Evolutionary conservation across 2,888 invertebrate species (phyloP), one percentile per base, ranked within the genome.

Genomic region (Desoria tigrina): DNA sequence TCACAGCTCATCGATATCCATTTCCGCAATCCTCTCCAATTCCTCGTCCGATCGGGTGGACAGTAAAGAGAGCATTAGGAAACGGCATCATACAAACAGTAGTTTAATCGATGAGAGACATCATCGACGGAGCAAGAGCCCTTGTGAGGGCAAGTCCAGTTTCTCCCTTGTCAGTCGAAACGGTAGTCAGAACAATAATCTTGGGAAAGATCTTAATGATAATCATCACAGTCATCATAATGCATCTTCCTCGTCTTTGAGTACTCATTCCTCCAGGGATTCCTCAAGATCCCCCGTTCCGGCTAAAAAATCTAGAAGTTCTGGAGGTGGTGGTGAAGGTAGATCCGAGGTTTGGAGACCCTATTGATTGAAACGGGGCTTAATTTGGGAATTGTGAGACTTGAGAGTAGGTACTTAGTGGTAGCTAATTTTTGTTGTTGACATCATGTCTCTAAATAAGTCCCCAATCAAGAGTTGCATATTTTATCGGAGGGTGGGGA

Each of bases 331-430:
- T 16, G 57, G 45, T 9, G 59, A 27, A 9, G 28, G 59, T 11
- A 26, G 50, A 24, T 59, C 61, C 11, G 74, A 71, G 59, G 75
- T 75, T n/a, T 75, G 75, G 75, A 66, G 75, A 64, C 75, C 75
- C 24, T 75, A 75, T 65, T 75, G 68, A 74, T 56, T n/a, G n/a
- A n/a, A n/a, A n/a, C n/a, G n/a, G n/a, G n/a, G n/a, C 61, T 45
- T 37, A 7, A n/a, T 21, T 18, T 49, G n/a, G n/a, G n/a, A n/a
- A n/a, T n/a, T n/a, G n/a, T n/a, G n/a, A n/a, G n/a, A n/a, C n/a
- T n/a, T n/a, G n/a, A n/a, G n/a, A n/a, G n/a, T n/a, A n/a, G n/a
- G n/a, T n/a, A n/a, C n/a, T n/a, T n/a, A n/a, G n/a, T n/a, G n/a
- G n/a, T n/a, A n/a, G n/a, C n/a, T n/a, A n/a, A n/a, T n/a, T n/a